Evolutionary conservation across 2,113 vertebrate genomes (phyloP).

Genomic region (Vanacampus margaritifer): DNA sequence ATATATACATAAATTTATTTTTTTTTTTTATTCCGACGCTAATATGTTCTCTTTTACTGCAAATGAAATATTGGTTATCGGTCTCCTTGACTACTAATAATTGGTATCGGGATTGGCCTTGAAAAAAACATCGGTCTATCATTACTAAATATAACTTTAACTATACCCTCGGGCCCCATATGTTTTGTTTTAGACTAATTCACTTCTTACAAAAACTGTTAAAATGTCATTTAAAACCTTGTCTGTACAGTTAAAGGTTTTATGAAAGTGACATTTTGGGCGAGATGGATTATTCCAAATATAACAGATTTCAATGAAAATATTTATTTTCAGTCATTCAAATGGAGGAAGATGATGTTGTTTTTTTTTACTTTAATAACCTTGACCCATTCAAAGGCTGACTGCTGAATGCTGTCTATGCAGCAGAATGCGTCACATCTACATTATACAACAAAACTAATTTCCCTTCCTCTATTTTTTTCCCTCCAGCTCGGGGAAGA

Average conservation of each 20-base stretch:
- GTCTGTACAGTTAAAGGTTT: not conserved
- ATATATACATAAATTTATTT: no score
- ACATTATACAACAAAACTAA: constrained; percentile 69
- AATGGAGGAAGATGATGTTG: not conserved
- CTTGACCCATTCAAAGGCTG: constrained; percentile 9
- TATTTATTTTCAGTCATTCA: not conserved
- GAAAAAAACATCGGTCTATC: no score
- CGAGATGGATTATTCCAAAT: not conserved
- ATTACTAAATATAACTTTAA: no score
- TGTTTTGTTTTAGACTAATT: not conserved
- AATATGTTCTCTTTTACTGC: no score
- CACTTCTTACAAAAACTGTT: not conserved
- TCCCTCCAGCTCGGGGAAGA: constrained; percentile 49
- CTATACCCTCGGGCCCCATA: not conserved
- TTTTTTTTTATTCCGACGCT: no score
- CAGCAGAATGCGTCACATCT: constrained; percentile 55
- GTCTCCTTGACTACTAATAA: no score
- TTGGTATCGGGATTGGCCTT: no score
- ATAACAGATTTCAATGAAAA: not conserved
- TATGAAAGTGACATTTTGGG: not conserved
- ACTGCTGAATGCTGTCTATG: constrained; percentile 42
- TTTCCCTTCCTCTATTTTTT: constrained; percentile 58
- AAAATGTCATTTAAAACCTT: not conserved
- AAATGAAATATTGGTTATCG: no score
- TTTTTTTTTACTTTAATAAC: constrained; percentile 27